A percentile compares a stretch with the other conserved stretches of the same genome.
phyloP scores from a whole-genome alignment of 2,888 invertebrate genomes.

The Agrotis puta region DNA sequence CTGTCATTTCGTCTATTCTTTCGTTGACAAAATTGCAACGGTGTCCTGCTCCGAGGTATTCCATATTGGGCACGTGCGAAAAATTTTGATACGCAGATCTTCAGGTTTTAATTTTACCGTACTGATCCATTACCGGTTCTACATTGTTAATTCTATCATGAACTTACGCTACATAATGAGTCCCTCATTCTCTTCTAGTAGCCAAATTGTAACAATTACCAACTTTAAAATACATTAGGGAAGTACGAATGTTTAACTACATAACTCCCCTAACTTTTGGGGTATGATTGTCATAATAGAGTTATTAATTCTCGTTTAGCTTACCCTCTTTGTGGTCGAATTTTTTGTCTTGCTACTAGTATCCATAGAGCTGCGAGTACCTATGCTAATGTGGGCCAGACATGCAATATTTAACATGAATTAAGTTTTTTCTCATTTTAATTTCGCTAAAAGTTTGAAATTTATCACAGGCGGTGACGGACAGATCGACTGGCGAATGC shows the following conservation, averaged over 20 bases:
- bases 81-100: too few relatives aligned
- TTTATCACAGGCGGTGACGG: slow-evolving; percentile 84
- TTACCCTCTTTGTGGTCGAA: slow-evolving; percentile 22
- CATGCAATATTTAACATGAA: slow-evolving; percentile 24
- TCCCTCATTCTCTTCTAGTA: not conserved
- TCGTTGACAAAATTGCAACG: too few relatives aligned
- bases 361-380: too few relatives aligned
- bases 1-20: too few relatives aligned
- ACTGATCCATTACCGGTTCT: too few relatives aligned
- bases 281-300: slow-evolving; percentile 43
- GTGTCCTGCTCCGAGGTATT: too few relatives aligned
- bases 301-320: slow-evolving; percentile 37
- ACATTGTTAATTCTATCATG: too few relatives aligned
- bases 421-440: slow-evolving; percentile 5
- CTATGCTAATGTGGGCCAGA: slow-evolving; percentile 8
- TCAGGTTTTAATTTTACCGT: too few relatives aligned
- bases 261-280: slow-evolving; percentile 32
- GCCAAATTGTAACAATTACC: slow-evolving; percentile 7
- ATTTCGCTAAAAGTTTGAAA: slow-evolving; percentile 25
- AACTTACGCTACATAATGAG: not conserved
- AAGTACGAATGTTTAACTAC: slow-evolving; percentile 11
- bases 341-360: slow-evolving; percentile 7
- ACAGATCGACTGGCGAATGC: slow-evolving; percentile 88
- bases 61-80: too few relatives aligned
- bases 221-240: slow-evolving; percentile 33